Percentiles rank a stretch among this genome's conserved stretches.
These are phyloP conservation scores for Muraenolepis orangiensis DNA, from an alignment of 2,797 vertebrate species.

Conservation along the genomic window DNA sequence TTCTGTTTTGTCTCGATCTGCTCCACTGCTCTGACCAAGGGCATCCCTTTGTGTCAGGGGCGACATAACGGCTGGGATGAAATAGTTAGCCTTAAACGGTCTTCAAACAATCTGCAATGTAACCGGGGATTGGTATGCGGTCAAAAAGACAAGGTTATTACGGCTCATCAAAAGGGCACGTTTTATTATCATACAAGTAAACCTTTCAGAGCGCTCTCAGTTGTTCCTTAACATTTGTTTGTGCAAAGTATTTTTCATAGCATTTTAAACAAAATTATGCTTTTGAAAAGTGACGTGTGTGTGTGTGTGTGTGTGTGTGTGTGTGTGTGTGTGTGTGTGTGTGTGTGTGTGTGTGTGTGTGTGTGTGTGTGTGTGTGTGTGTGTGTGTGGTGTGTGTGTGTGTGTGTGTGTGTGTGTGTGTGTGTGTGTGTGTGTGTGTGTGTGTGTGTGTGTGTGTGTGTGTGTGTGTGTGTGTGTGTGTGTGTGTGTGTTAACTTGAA, in stretches of 20 bases:
- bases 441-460: slow-evolving; percentile 23
- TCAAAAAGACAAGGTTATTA: too few species aligned
- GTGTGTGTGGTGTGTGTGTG: slow-evolving; percentile 29
- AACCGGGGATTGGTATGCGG: too few species aligned
- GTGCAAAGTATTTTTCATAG: background rate
- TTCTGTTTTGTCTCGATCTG: background rate
- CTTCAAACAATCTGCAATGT: too few species aligned
- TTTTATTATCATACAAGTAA: too few species aligned
- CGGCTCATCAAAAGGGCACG: too few species aligned
- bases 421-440: slow-evolving; percentile 47
- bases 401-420: background rate
- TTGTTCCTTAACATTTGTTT: background rate
- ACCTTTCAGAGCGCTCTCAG: too few species aligned
- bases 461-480: slow-evolving; percentile 27
- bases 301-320: slow-evolving; percentile 17
- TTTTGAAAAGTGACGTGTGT: too few species aligned
- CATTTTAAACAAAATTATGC: too few species aligned
- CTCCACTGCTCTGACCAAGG: background rate
- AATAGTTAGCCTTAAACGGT: too few species aligned
- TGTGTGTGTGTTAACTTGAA: background rate
- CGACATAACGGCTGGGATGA: too few species aligned
- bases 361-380: slow-evolving; percentile 16
- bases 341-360: slow-evolving; percentile 48
- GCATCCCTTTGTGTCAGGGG: too few species aligned
- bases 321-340: slow-evolving; percentile 37